phyloP scores from a whole-genome alignment of 2,888 invertebrate genomes.

The Microplitis deprimator region DNA sequence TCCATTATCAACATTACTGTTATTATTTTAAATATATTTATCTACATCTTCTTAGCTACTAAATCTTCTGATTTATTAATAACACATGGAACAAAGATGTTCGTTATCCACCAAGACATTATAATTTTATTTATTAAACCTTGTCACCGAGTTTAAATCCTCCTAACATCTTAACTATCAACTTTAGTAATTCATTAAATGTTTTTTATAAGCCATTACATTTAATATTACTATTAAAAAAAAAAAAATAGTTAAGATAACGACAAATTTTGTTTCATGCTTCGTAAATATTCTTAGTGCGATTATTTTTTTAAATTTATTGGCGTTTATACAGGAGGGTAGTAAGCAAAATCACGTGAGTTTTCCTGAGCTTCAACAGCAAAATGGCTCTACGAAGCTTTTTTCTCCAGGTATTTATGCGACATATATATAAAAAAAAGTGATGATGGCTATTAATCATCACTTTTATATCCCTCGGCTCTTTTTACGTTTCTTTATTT shows the following conservation, averaged over 20 bases:
- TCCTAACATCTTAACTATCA: neutral
- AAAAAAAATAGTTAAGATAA: neutral
- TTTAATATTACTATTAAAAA: neutral
- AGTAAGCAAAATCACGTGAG: conserved; percentile 90
- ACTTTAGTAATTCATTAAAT: neutral
- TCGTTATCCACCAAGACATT: neutral
- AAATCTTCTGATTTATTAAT: neutral
- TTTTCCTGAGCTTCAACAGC: conserved; percentile 91
- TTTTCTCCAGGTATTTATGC: conserved; percentile 83
- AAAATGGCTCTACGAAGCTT: conserved; percentile 90
- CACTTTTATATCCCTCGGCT: neutral
- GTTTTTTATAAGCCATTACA: neutral
- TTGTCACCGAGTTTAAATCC: neutral
- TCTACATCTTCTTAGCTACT: neutral
- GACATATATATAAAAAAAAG: neutral
- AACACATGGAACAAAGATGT: neutral
- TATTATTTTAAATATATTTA: neutral
- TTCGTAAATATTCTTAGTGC: neutral
- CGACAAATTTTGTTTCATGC: neutral
- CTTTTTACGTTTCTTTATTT: neutral
- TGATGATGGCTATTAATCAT: neutral
- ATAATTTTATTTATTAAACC: neutral
- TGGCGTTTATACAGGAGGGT: conserved; percentile 78
- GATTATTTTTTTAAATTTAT: conserved; percentile 21
- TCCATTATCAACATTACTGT: conserved; percentile 2